A percentile compares a stretch with the other conserved stretches of the same genome.
Conservation (phyloP, 2,797 vertebrate species). For the Lagocephalus sceleratus region DNA sequence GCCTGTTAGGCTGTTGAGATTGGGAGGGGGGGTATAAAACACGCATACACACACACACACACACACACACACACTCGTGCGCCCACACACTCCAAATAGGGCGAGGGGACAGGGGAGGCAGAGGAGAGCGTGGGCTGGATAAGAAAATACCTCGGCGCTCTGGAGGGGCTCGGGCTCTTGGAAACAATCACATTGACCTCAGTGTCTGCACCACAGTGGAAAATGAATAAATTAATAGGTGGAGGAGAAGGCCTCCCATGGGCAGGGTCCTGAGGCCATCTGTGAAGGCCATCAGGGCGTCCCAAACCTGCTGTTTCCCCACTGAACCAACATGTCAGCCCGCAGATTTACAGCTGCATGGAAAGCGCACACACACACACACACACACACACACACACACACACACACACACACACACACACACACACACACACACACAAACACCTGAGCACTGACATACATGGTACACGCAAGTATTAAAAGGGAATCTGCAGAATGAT, state of each 20-base stretch:
- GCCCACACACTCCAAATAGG: conserved; percentile 12
- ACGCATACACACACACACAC: conserved; percentile 16
- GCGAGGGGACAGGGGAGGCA: conserved; percentile 24
- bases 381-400: conserved; percentile 5
- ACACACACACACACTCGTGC: conserved; percentile 17
- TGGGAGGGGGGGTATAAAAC: not conserved
- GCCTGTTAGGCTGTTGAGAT: conserved; percentile 19
- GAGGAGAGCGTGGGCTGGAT: conserved; percentile 32
- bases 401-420: not conserved
- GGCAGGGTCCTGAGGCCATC: conserved; percentile 63
- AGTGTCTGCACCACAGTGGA: conserved; percentile 65
- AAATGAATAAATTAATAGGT: conserved; percentile 75
- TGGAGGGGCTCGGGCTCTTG: conserved; percentile 41
- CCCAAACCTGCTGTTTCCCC: conserved; percentile 68
- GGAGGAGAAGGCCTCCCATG: conserved; percentile 54
- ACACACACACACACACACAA: not conserved
- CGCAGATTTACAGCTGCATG: conserved; percentile 63
- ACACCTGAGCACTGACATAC: conserved; percentile 17
- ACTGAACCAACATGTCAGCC: conserved; percentile 70
- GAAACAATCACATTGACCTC: conserved; percentile 69
- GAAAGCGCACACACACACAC: conserved; percentile 38
- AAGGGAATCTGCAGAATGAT: conserved; percentile 16
- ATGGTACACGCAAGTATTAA: conserved; percentile 25
- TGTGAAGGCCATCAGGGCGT: conserved; percentile 72
- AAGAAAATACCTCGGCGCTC: conserved; percentile 54